Evolutionary conservation across 1,140 invertebrate species (phyloP).

Genomic region (Magallana angulata): DNA sequence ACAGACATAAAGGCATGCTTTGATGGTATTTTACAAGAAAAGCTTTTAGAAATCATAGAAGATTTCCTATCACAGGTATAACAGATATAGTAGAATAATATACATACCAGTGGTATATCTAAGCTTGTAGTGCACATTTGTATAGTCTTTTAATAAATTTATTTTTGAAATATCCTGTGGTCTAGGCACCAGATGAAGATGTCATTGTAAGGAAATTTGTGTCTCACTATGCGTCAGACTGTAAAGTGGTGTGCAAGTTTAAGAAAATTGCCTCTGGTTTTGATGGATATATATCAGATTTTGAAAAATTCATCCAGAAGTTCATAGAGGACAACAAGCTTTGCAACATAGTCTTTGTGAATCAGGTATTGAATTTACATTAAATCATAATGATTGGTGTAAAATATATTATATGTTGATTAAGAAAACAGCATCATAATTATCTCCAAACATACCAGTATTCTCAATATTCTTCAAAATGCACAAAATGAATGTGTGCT

Average conservation of each 20-base stretch:
- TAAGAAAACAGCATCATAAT: too few species aligned
- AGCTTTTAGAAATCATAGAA: conserved; percentile 60
- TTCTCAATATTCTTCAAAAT: too few species aligned
- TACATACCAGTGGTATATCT: too few species aligned
- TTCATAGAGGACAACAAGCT: conserved; percentile 2
- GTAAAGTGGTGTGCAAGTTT: conserved; percentile 13
- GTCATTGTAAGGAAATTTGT: conserved; percentile 1
- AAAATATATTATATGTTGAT: too few species aligned
- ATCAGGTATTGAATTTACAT: background rate
- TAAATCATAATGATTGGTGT: too few species aligned
- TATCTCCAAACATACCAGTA: too few species aligned
- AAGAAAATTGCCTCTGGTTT: background rate
- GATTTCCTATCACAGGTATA: conserved; percentile 60
- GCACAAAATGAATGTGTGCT: too few species aligned
- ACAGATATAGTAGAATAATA: background rate
- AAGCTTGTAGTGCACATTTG: too few species aligned
- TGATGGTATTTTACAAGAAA: conserved; percentile 65
- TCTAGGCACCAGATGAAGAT: background rate
- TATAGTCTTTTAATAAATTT: too few species aligned
- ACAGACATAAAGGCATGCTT: conserved; percentile 69
- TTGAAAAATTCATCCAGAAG: conserved; percentile 23
- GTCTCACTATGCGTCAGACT: background rate
- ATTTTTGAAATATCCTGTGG: background rate
- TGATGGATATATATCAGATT: conserved; percentile 13
- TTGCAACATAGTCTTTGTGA: conserved; percentile 10